Conservation (phyloP, 2,888 invertebrate species). For the Coleophora flavipennella region DNA sequence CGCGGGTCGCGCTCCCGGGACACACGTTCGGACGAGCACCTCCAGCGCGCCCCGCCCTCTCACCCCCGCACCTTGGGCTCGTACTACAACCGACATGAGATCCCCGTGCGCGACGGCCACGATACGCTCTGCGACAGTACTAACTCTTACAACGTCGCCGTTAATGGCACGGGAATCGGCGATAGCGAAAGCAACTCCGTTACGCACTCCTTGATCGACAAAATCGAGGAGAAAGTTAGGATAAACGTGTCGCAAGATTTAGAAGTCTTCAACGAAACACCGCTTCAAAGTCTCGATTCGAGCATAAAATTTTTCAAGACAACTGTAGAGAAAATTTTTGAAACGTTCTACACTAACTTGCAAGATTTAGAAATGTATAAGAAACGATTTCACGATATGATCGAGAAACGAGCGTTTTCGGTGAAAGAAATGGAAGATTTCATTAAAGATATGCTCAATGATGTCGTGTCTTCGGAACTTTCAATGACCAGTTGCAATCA, state of each 20-base stretch:
- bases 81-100: too few species aligned
- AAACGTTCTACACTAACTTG: conserved; percentile 46
- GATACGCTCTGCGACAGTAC: too few species aligned
- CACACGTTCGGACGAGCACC: too few species aligned
- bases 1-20: too few species aligned
- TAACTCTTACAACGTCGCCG: conserved; percentile 9
- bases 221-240: conserved; percentile 39
- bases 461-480: conserved; percentile 43
- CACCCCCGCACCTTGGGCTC: too few species aligned
- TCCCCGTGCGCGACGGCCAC: too few species aligned
- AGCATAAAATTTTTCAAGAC: conserved; percentile 50
- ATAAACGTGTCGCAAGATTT: conserved; percentile 41
- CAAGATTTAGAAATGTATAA: conserved; percentile 50
- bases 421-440: conserved; percentile 51
- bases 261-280: conserved; percentile 27
- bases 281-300: conserved; percentile 38
- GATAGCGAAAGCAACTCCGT: conserved; percentile 22
- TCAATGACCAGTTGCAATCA: conserved; percentile 15
- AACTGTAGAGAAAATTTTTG: conserved; percentile 52
- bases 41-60: conserved; percentile 7
- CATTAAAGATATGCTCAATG: conserved; percentile 50
- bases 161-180: conserved; percentile 11
- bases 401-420: conserved; percentile 37
- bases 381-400: conserved; percentile 44
- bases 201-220: conserved; percentile 44